Conservation (phyloP, 2,113 vertebrate species). For the Microcebus ravelobensis region DNA sequence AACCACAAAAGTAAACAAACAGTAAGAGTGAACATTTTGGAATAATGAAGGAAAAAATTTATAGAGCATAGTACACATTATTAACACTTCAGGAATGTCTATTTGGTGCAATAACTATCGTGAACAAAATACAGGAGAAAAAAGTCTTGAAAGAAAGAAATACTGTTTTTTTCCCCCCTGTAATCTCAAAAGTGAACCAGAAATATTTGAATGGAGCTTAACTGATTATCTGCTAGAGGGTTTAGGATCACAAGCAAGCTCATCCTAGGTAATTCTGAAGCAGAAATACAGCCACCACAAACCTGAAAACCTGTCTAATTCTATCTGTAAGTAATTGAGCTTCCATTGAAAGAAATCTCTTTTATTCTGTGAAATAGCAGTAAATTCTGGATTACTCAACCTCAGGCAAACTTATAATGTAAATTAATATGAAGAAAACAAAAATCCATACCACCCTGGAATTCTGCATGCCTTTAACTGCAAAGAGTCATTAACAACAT, state of each 20-base stretch:
- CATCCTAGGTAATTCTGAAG: not conserved
- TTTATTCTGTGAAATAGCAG: not conserved
- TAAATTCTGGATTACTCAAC: not conserved
- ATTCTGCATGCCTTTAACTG: not conserved
- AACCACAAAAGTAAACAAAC: not conserved
- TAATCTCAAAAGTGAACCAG: not conserved
- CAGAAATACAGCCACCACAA: not conserved
- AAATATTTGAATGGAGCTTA: not conserved
- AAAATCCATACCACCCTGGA: not conserved
- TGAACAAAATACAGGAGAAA: not conserved
- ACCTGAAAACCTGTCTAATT: not conserved
- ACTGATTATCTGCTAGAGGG: not conserved
- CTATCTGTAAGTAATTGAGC: not conserved
- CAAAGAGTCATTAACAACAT: not conserved
- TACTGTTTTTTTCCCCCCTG: not conserved
- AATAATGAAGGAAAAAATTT: not conserved
- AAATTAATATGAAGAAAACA: not conserved
- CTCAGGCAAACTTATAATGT: not conserved
- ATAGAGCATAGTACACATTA: not conserved
- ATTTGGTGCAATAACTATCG: not conserved
- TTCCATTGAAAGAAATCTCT: not conserved
- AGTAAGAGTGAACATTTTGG: not conserved
- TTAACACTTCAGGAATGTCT: not conserved
- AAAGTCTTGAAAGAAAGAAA: not conserved
- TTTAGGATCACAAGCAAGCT: not conserved